These are phyloP conservation scores for Mystacides longicornis DNA, from an alignment of 2,888 invertebrate genomes.

Conservation along the genomic window DNA sequence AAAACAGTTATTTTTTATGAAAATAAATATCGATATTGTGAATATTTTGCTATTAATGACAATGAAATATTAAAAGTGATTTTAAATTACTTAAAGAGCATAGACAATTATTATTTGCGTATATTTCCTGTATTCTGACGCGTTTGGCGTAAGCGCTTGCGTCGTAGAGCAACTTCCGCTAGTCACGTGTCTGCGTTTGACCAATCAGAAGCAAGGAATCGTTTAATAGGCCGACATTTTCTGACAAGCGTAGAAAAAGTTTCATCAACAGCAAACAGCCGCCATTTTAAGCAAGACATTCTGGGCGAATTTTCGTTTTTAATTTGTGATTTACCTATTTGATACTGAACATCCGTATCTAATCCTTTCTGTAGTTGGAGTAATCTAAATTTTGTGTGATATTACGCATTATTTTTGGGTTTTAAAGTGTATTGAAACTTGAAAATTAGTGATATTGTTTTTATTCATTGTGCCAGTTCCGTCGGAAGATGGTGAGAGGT, in stretches of 20 bases:
- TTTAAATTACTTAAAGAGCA: constrained; percentile 3
- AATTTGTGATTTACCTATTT: constrained; percentile 61
- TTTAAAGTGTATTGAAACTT: constrained; percentile 45
- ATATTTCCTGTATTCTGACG: constrained; percentile 36
- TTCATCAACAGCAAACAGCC: constrained; percentile 93
- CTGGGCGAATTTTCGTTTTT: constrained; percentile 69
- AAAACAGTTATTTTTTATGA: no score
- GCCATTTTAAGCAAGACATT: constrained; percentile 86
- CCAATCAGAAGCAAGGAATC: constrained; percentile 42
- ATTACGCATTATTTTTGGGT: constrained; percentile 42
- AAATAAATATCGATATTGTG: no score
- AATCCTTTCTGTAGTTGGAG: constrained; percentile 52
- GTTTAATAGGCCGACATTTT: constrained; percentile 55
- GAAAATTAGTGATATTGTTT: constrained; percentile 56
- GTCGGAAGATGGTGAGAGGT: constrained; percentile 68
- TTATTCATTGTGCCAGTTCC: constrained; percentile 66
- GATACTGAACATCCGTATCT: constrained; percentile 51
- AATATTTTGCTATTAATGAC: no score
- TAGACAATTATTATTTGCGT: constrained; percentile 30
- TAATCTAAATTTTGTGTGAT: constrained; percentile 54
- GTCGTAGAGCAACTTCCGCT: constrained; percentile 37
- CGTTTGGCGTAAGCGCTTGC: constrained; percentile 42
- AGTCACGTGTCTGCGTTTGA: constrained; percentile 42
- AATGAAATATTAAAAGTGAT: neutral
- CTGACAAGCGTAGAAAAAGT: constrained; percentile 94